Percentiles rank a stretch among this genome's conserved stretches.
phyloP scores from a whole-genome alignment of 2,113 vertebrate genomes.

The Coreoperca whiteheadi region DNA sequence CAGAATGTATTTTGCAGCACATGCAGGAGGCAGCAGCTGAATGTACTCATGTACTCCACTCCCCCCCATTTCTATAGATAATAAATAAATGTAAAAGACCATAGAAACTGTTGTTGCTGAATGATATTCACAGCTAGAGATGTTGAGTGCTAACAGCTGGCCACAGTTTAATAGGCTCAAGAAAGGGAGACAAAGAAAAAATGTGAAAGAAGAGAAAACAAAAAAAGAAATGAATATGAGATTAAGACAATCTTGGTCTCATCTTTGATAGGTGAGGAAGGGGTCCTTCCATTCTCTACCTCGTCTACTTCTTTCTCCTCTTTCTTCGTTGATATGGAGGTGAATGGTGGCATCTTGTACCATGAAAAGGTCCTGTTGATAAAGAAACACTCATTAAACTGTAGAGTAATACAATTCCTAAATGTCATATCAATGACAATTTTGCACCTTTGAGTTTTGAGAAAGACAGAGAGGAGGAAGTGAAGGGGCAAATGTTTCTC shows the following conservation, averaged over 20 bases:
- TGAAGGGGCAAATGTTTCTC: background rate
- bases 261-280: slow-evolving; percentile 2
- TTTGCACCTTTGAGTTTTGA: background rate
- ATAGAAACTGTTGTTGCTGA: background rate
- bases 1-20: background rate
- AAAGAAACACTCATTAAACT: slow-evolving; percentile 14
- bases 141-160: background rate
- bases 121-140: slow-evolving; percentile 5
- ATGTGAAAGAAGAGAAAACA: background rate
- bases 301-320: slow-evolving; percentile 12
- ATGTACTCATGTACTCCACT: too few species aligned
- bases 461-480: background rate
- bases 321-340: background rate
- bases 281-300: background rate
- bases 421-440: background rate
- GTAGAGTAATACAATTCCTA: background rate
- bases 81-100: background rate
- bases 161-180: background rate
- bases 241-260: background rate
- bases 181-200: background rate
- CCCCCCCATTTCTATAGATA: background rate
- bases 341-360: background rate
- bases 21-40: background rate
- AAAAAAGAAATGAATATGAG: background rate
- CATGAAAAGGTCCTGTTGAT: slow-evolving; percentile 43